phyloP scores from a whole-genome alignment of 2,888 invertebrate genomes.

The Phyllotreta striolata region DNA sequence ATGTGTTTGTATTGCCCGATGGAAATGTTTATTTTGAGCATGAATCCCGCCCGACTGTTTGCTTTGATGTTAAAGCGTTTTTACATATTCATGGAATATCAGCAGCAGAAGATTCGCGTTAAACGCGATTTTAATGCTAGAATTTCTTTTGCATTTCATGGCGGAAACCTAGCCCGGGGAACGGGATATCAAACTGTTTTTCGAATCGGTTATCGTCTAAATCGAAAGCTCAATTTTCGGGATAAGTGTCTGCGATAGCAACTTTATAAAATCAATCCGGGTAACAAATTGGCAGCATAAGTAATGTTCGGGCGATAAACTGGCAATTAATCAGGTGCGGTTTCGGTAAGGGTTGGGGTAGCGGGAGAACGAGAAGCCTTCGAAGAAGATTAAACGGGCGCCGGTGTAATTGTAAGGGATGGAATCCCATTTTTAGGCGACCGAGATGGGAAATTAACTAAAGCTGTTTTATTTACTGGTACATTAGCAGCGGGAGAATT shows the following conservation, averaged over 20 bases:
- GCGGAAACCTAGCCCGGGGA: constrained; percentile 31
- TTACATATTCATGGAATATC: constrained; percentile 38
- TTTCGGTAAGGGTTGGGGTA: constrained; percentile 29
- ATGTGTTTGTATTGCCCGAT: constrained; percentile 35
- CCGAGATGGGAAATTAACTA: not conserved
- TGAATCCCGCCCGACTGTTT: constrained; percentile 28
- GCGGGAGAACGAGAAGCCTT: constrained; percentile 11
- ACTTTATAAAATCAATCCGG: constrained; percentile 43
- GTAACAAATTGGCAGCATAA: constrained; percentile 43
- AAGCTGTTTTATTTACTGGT: not conserved
- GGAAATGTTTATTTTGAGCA: constrained; percentile 33
- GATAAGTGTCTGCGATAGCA: constrained; percentile 11
- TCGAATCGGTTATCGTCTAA: too few relatives aligned
- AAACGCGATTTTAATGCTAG: constrained; percentile 35
- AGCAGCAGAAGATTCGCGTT: constrained; percentile 23
- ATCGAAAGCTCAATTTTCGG: not conserved
- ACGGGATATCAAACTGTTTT: not conserved
- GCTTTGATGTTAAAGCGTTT: constrained; percentile 36
- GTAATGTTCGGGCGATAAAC: constrained; percentile 48
- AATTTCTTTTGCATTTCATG: constrained; percentile 26
- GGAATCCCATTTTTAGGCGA: constrained; percentile 3
- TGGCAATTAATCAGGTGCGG: constrained; percentile 47
- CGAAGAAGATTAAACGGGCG: constrained; percentile 15
- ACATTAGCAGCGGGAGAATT: too few relatives aligned
- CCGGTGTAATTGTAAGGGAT: constrained; percentile 1